Conservation (phyloP, 2,113 vertebrate species). For the Gulo gulo region DNA sequence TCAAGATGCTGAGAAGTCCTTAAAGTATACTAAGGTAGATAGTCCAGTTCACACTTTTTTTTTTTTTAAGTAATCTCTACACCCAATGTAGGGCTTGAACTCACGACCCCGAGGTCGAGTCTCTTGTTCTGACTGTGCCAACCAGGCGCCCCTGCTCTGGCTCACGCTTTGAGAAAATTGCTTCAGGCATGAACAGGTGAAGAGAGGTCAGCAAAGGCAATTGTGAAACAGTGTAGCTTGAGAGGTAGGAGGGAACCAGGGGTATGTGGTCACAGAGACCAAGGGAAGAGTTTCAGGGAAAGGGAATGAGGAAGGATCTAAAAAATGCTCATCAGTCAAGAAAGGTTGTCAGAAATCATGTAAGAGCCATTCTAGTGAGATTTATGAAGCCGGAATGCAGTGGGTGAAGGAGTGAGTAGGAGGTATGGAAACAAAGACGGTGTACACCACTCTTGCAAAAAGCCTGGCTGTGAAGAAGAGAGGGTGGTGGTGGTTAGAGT, state of each 20-base stretch:
- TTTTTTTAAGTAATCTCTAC: neutral
- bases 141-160: neutral
- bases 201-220: neutral
- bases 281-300: neutral
- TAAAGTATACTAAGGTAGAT: neutral
- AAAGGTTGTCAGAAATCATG: neutral
- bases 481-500: neutral
- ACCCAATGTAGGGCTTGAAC: neutral
- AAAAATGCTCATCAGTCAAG: neutral
- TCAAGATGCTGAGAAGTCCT: neutral
- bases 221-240: neutral
- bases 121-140: neutral
- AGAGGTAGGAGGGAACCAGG: neutral
- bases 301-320: neutral
- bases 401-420: neutral
- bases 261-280: neutral
- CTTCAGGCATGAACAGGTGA: neutral
- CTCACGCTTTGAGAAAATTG: neutral
- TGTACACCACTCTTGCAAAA: neutral
- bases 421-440: neutral
- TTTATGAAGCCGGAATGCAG: neutral
- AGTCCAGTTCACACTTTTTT: neutral
- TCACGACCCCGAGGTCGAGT: neutral
- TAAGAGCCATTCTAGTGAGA: neutral
- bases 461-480: neutral